Percentiles rank a stretch among this genome's conserved stretches.
phyloP scores from a whole-genome alignment of 2,113 vertebrate species.

The Muntiacus muntjak region DNA sequence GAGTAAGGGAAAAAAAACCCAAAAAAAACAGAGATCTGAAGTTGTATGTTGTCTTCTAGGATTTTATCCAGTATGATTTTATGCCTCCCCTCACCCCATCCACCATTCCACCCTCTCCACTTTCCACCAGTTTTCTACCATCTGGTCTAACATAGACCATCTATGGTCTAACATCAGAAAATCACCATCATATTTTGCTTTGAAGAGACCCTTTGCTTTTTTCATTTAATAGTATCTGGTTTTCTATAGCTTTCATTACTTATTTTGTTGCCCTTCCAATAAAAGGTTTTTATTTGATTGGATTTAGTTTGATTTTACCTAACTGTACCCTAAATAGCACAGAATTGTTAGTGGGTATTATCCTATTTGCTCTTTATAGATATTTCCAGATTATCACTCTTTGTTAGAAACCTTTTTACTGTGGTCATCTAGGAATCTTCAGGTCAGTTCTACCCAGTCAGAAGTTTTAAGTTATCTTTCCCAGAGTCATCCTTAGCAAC shows the following conservation, averaged over 20 bases:
- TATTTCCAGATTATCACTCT: background rate
- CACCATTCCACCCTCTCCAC: background rate
- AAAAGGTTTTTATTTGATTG: background rate
- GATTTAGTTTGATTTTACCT: background rate
- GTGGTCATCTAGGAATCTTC: background rate
- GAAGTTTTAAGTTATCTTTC: background rate
- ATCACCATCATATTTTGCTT: background rate
- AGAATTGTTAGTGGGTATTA: background rate
- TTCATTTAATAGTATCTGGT: background rate
- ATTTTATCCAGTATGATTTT: background rate
- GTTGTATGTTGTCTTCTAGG: background rate
- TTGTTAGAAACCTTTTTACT: background rate
- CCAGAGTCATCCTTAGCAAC: fast-evolving
- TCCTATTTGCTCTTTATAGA: background rate
- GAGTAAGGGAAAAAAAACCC: background rate
- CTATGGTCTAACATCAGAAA: background rate
- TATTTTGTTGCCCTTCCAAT: background rate
- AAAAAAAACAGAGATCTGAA: background rate
- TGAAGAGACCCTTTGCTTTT: background rate
- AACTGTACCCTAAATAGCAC: background rate
- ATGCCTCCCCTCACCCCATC: background rate
- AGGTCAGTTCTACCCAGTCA: background rate
- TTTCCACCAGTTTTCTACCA: background rate
- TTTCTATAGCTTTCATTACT: background rate
- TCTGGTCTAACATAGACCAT: background rate